Evolutionary conservation across 2,113 vertebrate genomes (phyloP).

Genomic region (Lagopus muta): DNA sequence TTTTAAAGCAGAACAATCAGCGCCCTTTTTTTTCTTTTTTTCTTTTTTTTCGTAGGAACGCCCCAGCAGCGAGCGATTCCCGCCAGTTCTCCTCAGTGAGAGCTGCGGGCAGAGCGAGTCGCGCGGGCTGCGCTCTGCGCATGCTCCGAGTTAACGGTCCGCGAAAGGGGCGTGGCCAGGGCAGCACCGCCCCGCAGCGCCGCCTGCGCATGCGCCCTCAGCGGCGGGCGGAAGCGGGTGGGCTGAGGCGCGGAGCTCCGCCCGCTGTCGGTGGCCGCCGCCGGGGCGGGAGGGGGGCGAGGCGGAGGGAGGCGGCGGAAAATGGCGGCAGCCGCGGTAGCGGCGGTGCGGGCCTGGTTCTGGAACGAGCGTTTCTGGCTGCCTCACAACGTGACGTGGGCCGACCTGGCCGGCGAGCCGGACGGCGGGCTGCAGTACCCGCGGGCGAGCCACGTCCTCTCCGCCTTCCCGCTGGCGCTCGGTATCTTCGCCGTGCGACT

Average conservation of each 20-base stretch:
- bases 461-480: constrained; percentile 87
- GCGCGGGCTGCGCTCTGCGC: not conserved
- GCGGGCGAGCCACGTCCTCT: constrained; percentile 84
- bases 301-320: constrained; percentile 63
- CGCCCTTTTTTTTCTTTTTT: no score
- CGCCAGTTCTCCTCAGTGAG: not conserved
- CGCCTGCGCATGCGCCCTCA: not conserved
- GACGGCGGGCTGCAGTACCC: constrained; percentile 73
- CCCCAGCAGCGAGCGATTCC: fast-evolving
- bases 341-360: constrained; percentile 87
- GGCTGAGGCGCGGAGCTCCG: not conserved
- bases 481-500: constrained; percentile 88
- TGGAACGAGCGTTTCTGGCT: constrained; percentile 97
- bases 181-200: not conserved
- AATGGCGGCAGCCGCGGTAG: constrained; percentile 60
- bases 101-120: no score
- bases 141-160: not conserved
- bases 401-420: constrained; percentile 87
- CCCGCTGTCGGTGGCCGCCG: constrained; percentile 19
- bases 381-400: constrained; percentile 95
- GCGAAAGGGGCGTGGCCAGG: fast-evolving
- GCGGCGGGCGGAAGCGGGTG: not conserved
- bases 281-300: not conserved
- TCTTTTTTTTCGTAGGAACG: fast-evolving
- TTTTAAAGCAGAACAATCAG: not conserved